phyloP scores from a whole-genome alignment of 2,113 vertebrate genomes.

The Albula glossodonta region DNA sequence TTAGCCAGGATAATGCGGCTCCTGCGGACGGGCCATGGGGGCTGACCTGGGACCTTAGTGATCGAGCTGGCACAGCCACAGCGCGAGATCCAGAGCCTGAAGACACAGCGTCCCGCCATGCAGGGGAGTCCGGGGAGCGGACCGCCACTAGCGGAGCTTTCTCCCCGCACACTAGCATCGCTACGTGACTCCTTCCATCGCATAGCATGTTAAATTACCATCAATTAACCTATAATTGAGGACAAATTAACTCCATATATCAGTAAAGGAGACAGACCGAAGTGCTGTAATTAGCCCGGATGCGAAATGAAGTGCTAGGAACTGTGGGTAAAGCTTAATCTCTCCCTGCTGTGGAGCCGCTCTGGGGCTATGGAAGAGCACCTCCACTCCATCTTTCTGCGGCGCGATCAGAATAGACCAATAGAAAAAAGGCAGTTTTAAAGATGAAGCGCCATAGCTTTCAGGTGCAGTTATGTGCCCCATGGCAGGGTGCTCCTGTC shows the following conservation, averaged over 20 bases:
- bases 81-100: background rate
- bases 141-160: background rate
- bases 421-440: background rate
- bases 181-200: background rate
- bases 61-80: background rate
- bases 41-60: background rate
- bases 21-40: background rate
- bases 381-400: background rate
- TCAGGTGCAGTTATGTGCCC: too few relatives aligned
- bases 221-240: conserved; percentile 22
- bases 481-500: too few relatives aligned
- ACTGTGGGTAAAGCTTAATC: background rate
- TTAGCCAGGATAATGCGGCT: background rate
- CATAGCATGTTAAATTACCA: conserved; percentile 5
- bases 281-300: background rate
- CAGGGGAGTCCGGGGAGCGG: background rate
- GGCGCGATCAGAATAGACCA: background rate
- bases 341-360: background rate
- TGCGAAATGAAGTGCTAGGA: background rate
- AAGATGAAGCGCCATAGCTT: background rate
- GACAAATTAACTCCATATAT: conserved; percentile 21
- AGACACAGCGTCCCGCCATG: background rate
- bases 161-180: background rate
- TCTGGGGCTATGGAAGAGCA: background rate
- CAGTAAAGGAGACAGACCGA: background rate